Percentiles rank a stretch among this genome's conserved stretches.
Evolutionary conservation across 2,797 vertebrate species (phyloP).

Genomic region (Catharus ustulatus): DNA sequence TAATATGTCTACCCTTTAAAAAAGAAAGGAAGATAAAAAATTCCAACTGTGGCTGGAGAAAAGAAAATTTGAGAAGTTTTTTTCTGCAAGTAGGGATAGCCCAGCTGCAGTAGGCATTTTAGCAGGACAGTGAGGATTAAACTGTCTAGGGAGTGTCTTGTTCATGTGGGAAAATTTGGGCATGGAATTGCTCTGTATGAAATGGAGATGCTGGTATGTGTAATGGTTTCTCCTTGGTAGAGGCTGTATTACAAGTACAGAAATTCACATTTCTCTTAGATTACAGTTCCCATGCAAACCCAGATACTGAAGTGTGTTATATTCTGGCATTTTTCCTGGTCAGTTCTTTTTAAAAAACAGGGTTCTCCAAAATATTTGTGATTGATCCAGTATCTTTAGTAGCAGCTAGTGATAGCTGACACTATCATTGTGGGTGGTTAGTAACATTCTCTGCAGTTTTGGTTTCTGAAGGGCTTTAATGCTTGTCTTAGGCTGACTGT

Average conservation of each 20-base stretch:
- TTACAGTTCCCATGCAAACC: neutral
- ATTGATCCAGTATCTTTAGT: neutral
- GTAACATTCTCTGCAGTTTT: neutral
- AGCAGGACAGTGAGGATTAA: neutral
- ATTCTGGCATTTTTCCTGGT: neutral
- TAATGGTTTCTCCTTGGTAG: neutral
- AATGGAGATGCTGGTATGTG: neutral
- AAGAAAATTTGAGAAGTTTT: neutral
- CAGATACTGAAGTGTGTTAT: neutral
- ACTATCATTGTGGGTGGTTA: fast-evolving
- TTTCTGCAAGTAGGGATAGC: neutral
- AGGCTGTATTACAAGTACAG: neutral
- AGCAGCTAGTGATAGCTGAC: neutral
- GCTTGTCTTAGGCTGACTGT: neutral
- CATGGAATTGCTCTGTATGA: neutral
- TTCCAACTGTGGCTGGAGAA: neutral
- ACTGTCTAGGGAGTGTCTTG: neutral
- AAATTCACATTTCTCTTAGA: neutral
- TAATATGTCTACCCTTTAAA: neutral
- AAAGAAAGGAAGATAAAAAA: neutral
- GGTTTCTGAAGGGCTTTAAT: neutral
- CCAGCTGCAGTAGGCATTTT: neutral
- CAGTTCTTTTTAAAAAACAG: neutral
- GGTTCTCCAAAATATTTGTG: neutral
- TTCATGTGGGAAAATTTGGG: neutral